phyloP scores from a whole-genome alignment of 2,113 vertebrate genomes.

The Sylvilagus bachmani region DNA sequence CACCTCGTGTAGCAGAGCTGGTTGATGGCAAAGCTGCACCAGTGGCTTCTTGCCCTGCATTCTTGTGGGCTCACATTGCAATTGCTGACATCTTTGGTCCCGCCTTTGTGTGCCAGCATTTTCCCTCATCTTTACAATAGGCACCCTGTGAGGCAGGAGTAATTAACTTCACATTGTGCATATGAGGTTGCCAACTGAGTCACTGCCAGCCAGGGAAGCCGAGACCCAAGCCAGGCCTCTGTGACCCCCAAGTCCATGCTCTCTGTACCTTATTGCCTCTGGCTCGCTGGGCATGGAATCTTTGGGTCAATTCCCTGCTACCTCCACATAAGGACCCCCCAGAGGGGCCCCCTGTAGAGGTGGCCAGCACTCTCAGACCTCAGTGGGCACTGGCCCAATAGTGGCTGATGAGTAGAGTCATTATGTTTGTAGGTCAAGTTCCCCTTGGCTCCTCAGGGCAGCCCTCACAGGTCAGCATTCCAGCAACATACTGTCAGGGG shows the following conservation, averaged over 20 bases:
- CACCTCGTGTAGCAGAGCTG: neutral
- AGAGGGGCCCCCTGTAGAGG: neutral
- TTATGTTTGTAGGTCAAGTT: neutral
- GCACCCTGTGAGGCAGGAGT: neutral
- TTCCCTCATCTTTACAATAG: neutral
- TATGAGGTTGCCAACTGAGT: neutral
- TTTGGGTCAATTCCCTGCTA: neutral
- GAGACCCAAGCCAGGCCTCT: neutral
- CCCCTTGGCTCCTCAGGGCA: neutral
- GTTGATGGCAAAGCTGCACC: neutral
- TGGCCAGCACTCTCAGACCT: neutral
- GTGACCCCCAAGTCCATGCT: neutral
- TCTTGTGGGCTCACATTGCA: neutral
- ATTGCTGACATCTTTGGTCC: neutral
- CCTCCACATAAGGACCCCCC: neutral
- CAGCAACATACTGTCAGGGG: neutral
- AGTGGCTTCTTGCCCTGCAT: neutral
- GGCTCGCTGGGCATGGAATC: too few relatives aligned
- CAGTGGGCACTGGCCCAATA: fast-evolving
- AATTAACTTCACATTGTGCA: neutral
- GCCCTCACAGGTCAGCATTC: neutral
- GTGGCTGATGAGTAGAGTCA: fast-evolving
- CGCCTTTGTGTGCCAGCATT: neutral
- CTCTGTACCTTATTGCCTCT: neutral
- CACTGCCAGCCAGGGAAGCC: neutral